A percentile compares a stretch with the other conserved stretches of the same genome.
phyloP scores from a whole-genome alignment of 2,797 vertebrate species.

The Heliangelus exortis region DNA sequence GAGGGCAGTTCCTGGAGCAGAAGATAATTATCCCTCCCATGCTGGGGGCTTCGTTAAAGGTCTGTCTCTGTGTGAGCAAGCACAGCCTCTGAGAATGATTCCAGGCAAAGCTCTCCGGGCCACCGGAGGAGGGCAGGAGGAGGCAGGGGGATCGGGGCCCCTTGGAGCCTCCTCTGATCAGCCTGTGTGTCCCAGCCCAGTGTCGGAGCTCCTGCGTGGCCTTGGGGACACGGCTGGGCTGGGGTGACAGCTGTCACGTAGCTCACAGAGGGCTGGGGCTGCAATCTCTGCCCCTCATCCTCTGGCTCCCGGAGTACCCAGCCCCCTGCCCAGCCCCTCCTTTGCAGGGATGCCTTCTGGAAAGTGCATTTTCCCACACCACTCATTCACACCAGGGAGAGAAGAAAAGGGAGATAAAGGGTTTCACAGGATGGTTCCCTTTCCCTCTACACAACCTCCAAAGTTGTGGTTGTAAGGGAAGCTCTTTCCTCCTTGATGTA shows the following conservation, averaged over 20 bases:
- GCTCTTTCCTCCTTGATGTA: not conserved
- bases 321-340: not conserved
- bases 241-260: not conserved
- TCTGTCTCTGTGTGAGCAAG: not conserved
- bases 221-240: not conserved
- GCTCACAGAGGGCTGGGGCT: not conserved
- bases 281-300: not conserved
- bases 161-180: not conserved
- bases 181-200: not conserved
- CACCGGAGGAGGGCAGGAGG: conserved; percentile 45
- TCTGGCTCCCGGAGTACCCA: rapidly evolving
- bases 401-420: conserved; percentile 19
- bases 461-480: not conserved
- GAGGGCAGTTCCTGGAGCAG: not conserved
- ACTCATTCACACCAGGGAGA: not conserved
- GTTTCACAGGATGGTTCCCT: not conserved
- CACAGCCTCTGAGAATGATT: not conserved
- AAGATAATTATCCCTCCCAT: not conserved
- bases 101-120: not conserved
- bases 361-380: not conserved
- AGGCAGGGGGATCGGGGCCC: not conserved
- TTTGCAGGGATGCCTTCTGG: not conserved
- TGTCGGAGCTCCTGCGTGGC: not conserved
- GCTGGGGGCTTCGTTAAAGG: not conserved
- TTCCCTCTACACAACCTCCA: not conserved